Conservation (phyloP, 2,113 vertebrate species). For the Oostethus manadensis region DNA sequence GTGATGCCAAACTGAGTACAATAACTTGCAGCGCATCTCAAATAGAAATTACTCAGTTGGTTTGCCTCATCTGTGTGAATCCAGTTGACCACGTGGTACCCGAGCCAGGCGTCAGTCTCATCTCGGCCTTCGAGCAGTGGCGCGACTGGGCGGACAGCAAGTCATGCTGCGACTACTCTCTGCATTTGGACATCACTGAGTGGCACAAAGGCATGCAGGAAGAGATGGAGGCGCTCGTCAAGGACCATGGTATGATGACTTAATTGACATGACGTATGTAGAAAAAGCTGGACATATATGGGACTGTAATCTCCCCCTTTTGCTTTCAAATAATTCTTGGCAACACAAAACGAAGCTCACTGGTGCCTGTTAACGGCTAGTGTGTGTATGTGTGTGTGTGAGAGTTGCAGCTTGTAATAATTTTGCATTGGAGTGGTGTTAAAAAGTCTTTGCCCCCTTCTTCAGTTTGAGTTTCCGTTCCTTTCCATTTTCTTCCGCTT, state of each 20-base stretch:
- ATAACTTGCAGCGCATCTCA: neutral
- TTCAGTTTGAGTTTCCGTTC: too few species aligned
- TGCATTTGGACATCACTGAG: conserved; percentile 93
- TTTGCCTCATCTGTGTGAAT: conserved; percentile 10
- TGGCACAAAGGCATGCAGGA: conserved; percentile 96
- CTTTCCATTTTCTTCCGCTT: too few species aligned
- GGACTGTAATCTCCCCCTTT: neutral
- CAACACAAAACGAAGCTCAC: neutral
- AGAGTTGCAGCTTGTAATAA: too few species aligned
- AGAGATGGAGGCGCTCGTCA: conserved; percentile 94
- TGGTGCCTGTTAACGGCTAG: neutral
- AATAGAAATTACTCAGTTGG: neutral
- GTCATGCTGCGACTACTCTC: conserved; percentile 94
- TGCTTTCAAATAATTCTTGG: neutral
- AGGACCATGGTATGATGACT: conserved; percentile 83
- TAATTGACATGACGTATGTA: neutral
- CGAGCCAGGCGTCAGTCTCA: conserved; percentile 84
- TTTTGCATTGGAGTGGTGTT: too few species aligned
- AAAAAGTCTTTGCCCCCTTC: too few species aligned
- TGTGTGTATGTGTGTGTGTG: neutral
- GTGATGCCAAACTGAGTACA: neutral
- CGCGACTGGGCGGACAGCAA: conserved; percentile 93
- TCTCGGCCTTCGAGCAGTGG: conserved; percentile 94
- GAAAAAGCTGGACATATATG: neutral
- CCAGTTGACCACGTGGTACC: conserved; percentile 92